A percentile compares a stretch with the other conserved stretches of the same genome.
Conservation (phyloP, 2,888 invertebrate species). For the Mythimna vitellina region DNA sequence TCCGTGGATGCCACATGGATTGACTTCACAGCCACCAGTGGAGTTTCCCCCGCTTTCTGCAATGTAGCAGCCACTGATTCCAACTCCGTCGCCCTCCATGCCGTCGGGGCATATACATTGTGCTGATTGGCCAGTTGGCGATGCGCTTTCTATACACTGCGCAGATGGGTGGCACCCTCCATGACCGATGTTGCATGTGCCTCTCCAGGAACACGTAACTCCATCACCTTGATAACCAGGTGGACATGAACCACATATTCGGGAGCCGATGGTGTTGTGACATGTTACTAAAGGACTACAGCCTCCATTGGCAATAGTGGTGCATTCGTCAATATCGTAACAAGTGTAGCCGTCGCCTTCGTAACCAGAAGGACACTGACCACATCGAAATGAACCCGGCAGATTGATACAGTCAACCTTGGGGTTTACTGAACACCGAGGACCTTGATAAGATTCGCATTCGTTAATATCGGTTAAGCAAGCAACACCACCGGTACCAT, state of each 20-base stretch:
- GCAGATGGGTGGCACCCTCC: conserved; percentile 97
- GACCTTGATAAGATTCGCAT: conserved; percentile 92
- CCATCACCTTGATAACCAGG: conserved; percentile 97
- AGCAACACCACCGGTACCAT: conserved; percentile 91
- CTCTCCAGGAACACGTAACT: conserved; percentile 92
- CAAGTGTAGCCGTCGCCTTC: conserved; percentile 97
- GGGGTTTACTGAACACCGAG: conserved; percentile 95
- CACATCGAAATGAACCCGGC: conserved; percentile 97
- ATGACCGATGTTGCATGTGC: conserved; percentile 93
- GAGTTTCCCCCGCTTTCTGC: conserved; percentile 71
- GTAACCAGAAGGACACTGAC: conserved; percentile 96
- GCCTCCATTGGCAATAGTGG: conserved; percentile 95
- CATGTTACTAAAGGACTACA: conserved; percentile 97
- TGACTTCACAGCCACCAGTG: conserved; percentile 81
- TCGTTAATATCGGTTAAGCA: conserved; percentile 97
- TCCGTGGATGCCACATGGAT: conserved; percentile 91
- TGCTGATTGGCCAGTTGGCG: conserved; percentile 88
- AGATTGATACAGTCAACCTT: conserved; percentile 96
- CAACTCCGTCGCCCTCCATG: conserved; percentile 95
- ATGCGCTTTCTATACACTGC: conserved; percentile 93
- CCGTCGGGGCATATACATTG: conserved; percentile 95
- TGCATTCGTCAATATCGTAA: conserved; percentile 97
- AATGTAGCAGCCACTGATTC: conserved; percentile 93
- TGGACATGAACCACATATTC: conserved; percentile 96
- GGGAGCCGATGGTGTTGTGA: conserved; percentile 96